Evolutionary conservation across 2,888 invertebrate genomes (phyloP).

Genomic region (Cephus sareptanus): DNA sequence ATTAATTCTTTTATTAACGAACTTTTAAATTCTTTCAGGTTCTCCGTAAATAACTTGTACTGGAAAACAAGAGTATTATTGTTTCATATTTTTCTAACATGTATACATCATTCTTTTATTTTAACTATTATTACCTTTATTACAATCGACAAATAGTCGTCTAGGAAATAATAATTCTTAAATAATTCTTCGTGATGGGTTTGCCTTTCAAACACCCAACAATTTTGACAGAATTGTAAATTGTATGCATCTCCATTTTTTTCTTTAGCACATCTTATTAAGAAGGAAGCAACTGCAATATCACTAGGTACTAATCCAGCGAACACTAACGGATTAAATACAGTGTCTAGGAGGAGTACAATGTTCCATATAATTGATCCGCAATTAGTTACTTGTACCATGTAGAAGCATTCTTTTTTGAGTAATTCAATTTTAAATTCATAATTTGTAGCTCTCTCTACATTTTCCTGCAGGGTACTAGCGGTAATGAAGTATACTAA

Average conservation of each 20-base stretch:
- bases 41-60: conserved; percentile 30
- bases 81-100: background rate
- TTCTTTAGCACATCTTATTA: background rate
- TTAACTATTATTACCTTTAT: conserved; percentile 29
- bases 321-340: background rate
- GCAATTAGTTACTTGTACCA: conserved; percentile 22
- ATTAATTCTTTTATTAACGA: conserved; percentile 31
- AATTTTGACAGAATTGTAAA: conserved; percentile 6
- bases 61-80: conserved; percentile 30
- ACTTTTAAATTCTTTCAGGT: conserved; percentile 31
- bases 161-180: conserved; percentile 17
- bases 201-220: background rate
- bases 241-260: background rate
- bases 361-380: background rate
- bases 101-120: background rate
- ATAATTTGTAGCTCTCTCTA: background rate
- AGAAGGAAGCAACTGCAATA: background rate
- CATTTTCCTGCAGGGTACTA: background rate
- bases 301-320: background rate
- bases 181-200: background rate
- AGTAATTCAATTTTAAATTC: conserved; percentile 24
- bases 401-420: conserved; percentile 13
- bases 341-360: background rate
- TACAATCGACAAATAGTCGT: conserved; percentile 30
- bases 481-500: background rate